Conservation (phyloP, 2,113 vertebrate species). For the Ophiodon elongatus region DNA sequence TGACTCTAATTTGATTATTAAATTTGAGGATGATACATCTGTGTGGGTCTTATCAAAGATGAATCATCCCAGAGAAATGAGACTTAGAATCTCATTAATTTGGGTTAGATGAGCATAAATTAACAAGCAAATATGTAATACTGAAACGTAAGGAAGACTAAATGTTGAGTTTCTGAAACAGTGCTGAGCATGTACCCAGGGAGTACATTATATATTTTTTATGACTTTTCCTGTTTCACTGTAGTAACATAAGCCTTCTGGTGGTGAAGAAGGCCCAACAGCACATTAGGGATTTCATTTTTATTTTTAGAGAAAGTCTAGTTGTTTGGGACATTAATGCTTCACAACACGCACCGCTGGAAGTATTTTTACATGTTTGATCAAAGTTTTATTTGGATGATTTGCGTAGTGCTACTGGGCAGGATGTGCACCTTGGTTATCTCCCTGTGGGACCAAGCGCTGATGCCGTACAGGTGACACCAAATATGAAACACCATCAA, state of each 20-base stretch:
- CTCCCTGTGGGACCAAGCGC: conserved; percentile 4
- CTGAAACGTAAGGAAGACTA: conserved; percentile 4
- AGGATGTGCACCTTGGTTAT: background rate
- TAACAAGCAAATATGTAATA: conserved; percentile 19
- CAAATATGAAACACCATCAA: conserved; percentile 33
- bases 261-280: conserved; percentile 19
- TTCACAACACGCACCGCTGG: conserved; percentile 4
- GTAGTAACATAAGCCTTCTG: conserved; percentile 23
- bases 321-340: conserved; percentile 22
- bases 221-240: conserved; percentile 33
- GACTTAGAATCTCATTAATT: conserved; percentile 46
- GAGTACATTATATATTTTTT: conserved; percentile 40
- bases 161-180: conserved; percentile 13
- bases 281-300: conserved; percentile 23
- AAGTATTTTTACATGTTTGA: conserved; percentile 31
- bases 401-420: background rate
- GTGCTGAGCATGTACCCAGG: background rate
- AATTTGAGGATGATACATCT: conserved; percentile 56
- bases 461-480: conserved; percentile 5
- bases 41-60: conserved; percentile 56
- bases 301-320: conserved; percentile 23
- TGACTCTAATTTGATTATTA: conserved; percentile 63
- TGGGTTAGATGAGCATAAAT: conserved; percentile 49
- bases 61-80: conserved; percentile 56
- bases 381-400: conserved; percentile 23